These are phyloP conservation scores for Tetragnatha montana DNA, from an alignment of 2,888 invertebrate species.

Conservation along the genomic window DNA sequence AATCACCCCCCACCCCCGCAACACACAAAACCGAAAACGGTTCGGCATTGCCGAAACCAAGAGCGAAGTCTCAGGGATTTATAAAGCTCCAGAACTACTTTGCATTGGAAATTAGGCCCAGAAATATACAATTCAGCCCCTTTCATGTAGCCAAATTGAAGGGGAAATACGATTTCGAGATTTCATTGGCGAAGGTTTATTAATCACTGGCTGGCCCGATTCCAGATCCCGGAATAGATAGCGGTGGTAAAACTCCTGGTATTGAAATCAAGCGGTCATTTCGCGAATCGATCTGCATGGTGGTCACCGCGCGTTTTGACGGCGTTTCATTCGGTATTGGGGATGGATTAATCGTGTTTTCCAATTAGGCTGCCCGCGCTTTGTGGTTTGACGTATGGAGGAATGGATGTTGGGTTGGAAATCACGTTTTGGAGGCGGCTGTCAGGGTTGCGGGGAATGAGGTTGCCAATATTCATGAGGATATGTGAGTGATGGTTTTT, in stretches of 20 bases:
- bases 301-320: background rate
- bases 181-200: conserved; percentile 29
- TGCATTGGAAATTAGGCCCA: conserved; percentile 19
- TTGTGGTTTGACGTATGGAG: conserved; percentile 1
- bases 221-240: background rate
- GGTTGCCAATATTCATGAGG: conserved; percentile 19
- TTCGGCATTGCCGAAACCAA: too few relatives aligned
- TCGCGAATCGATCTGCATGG: conserved; percentile 18
- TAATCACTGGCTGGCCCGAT: conserved; percentile 12
- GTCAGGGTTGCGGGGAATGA: background rate
- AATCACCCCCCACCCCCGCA: background rate
- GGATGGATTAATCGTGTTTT: conserved; percentile 47
- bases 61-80: background rate
- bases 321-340: conserved; percentile 35
- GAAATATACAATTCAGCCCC: conserved; percentile 25
- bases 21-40: background rate
- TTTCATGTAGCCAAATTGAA: conserved; percentile 25
- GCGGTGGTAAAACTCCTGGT: conserved; percentile 6
- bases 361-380: conserved; percentile 27
- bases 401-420: conserved; percentile 5
- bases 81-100: background rate
- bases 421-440: conserved; percentile 1
- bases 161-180: conserved; percentile 46
- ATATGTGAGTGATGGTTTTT: conserved; percentile 3
- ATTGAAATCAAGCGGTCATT: conserved; percentile 51